Evolutionary conservation across 2,113 vertebrate genomes (phyloP), one percentile per base, ranked within the genome.

Genomic region (Aptenodytes forsteri): DNA sequence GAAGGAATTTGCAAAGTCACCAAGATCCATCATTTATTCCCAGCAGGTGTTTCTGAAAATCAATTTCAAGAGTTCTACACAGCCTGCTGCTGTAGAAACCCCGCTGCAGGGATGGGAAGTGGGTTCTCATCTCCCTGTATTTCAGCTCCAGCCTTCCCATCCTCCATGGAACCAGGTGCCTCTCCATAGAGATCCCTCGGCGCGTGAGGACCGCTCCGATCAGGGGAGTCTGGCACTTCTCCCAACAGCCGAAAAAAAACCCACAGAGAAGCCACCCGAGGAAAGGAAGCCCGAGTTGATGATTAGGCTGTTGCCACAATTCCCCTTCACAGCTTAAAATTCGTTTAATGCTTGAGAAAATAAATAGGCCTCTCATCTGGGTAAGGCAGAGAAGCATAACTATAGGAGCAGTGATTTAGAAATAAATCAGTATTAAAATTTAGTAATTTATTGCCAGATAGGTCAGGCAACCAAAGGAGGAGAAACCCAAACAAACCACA

Each of bases 281-380:
- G 70, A 92, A 97, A 97, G 92, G 86, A 96, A 87, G 94, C 89
- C 87, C 89, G 0, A 95, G 83, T 94, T 75, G 80, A 66, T 50
- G 47, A 96, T 90, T 86, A 97, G 90, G 87, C 89, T 55, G 16
- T 78, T 70, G 71, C 73, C 78, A 55, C 71, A 86, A 62, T 36
- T 36, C 84, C 70, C 94, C 91, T 83, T 85, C 93, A 93, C 79
- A 91, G 90, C 94, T 97, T 95, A 83, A 79, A 88, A 89, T 87
- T 23, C 64, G 18, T 82, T 87, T 96, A 97, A 97, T 93, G 93
- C 94, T 96, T 91, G 80, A 95, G 81, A 95, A 96, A 52, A 64
- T 47, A 69, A 91, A 64, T 2, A 44, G 5, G 42, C 36, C 27
- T 90, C 59, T 67, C 2, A 3, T 36, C 75, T 30, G 21, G 36